A percentile compares a stretch with the other conserved stretches of the same genome.
Conservation (phyloP, 2,113 vertebrate species). For the Nanorana parkeri region DNA sequence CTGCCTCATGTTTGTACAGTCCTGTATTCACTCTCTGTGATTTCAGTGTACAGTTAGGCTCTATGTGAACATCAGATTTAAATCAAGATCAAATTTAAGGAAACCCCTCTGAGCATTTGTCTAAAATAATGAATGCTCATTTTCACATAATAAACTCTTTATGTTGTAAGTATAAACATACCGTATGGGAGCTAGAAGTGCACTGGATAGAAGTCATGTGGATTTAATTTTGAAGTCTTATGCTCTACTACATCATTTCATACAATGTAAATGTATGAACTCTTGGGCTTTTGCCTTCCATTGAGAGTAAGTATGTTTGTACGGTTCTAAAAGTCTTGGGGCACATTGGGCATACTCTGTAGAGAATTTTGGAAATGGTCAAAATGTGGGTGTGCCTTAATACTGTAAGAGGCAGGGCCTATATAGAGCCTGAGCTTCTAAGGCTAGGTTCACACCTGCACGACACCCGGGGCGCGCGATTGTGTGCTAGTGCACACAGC, state of each 20-base stretch:
- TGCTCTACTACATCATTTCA: background rate
- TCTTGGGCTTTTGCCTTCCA: background rate
- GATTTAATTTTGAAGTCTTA: background rate
- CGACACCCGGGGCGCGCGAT: no score
- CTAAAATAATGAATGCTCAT: constrained; percentile 37
- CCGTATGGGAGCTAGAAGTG: constrained; percentile 1
- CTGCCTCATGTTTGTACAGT: background rate
- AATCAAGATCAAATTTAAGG: constrained; percentile 34
- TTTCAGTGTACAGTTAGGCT: background rate
- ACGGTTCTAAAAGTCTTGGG: no score
- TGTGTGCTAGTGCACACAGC: no score
- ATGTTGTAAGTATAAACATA: constrained; percentile 39
- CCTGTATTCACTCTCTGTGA: background rate
- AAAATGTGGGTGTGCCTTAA: no score
- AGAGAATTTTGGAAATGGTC: no score
- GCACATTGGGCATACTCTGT: no score
- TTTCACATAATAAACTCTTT: constrained; percentile 42
- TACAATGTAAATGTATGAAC: constrained; percentile 11
- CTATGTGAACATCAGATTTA: background rate
- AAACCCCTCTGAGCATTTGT: constrained; percentile 27
- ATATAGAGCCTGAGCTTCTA: no score
- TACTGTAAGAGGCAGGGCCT: no score
- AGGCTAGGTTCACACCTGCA: no score
- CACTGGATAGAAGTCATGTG: constrained; percentile 1
- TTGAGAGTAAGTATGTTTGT: background rate